Evolutionary conservation across 2,797 vertebrate genomes (phyloP), one percentile per base, ranked within the genome.

Genomic region (Onychomys torridus): DNA sequence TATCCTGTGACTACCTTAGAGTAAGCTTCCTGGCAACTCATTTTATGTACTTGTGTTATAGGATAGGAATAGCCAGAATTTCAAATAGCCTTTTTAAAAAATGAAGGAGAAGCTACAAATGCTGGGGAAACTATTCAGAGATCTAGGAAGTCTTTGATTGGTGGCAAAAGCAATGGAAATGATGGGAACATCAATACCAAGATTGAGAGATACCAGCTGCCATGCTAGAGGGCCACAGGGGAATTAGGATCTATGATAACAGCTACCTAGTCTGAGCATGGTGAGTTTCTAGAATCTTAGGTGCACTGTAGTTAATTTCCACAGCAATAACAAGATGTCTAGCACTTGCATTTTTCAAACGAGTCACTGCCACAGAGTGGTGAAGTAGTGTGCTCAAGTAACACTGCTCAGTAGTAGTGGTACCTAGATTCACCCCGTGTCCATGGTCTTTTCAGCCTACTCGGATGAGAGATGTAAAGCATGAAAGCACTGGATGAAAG

Each of bases 1-100:
- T 82, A 0, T 78, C 25, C 88, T n/a, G 8, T 69, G 52, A 37
- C 21, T 73, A n/a, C 40, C 5, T 46, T 87, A 65, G 25, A 43
- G 63, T 13, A 73, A 71, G 71, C 25, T 76, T 94, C 19, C 82
- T 77, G 52, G 34, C 32, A 90, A 82, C 37, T 81, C 29, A 46
- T 94, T 81, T 92, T 43, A 81, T 88, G 17, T 52, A 69, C 61
- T 94, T 93, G n/a, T 93, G 16, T 32, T 87, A 5, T 8, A 29
- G 40, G 6, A 82, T 87, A 37, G 34, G 14, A 86, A 67, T 37
- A 37, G 0, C 6, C 3, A 19, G 32, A 78, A 94, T 69, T 87
- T 55, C n/a, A 76, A 40, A 89, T 89, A 79, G 46, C 1, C 32
- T 79, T 92, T 89, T 16, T 17, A 11, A 57, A 90, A 34, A 5